Conservation (phyloP, 2,113 vertebrate genomes). For the Seriola quinqueradiata region DNA sequence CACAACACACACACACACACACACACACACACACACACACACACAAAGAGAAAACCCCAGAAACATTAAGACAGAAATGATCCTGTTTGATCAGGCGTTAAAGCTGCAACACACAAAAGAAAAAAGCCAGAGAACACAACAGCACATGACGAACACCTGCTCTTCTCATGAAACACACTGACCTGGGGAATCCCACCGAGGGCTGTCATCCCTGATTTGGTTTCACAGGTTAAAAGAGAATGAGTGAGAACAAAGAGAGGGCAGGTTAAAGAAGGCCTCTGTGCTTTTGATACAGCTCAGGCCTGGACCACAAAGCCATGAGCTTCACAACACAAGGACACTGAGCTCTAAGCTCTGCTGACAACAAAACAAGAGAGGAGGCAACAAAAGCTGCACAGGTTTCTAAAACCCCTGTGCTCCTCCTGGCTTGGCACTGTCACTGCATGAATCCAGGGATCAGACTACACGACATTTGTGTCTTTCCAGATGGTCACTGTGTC, state of each 20-base stretch:
- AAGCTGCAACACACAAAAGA: constrained; percentile 20
- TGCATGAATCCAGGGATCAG: background rate
- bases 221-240: constrained; percentile 39
- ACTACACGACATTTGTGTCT: background rate
- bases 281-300: no score
- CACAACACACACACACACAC: constrained; percentile 4
- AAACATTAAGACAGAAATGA: background rate
- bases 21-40: background rate
- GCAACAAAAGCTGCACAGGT: background rate
- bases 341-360: background rate
- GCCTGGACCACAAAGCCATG: background rate
- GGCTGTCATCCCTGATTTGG: constrained; percentile 9
- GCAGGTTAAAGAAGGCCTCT: background rate
- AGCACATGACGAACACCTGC: constrained; percentile 32
- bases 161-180: constrained; percentile 20
- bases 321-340: background rate
- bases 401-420: background rate
- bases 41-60: background rate
- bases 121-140: background rate
- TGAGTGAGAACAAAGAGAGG: background rate
- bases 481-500: background rate
- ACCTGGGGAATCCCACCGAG: constrained; percentile 18
- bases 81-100: constrained; percentile 13
- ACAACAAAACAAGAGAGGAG: background rate
- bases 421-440: background rate